Evolutionary conservation across 2,797 vertebrate species (phyloP).

Genomic region (Eulemur coronatus): DNA sequence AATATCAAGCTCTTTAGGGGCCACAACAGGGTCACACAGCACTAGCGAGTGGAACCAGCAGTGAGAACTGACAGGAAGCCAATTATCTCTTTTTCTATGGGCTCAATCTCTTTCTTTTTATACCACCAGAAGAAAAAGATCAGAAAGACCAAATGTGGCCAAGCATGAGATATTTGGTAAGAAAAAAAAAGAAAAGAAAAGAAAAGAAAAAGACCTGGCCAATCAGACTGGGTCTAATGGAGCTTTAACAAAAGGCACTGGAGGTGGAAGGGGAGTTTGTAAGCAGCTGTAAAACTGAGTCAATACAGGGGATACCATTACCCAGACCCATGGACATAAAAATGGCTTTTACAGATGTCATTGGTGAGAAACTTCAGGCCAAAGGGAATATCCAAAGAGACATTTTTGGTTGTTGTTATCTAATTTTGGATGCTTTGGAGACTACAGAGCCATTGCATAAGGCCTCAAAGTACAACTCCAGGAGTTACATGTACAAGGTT

Average conservation of each 20-base stretch:
- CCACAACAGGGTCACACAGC: accelerated
- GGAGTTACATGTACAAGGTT: background rate
- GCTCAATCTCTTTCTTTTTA: background rate
- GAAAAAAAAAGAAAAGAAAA: background rate
- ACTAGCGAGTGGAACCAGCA: background rate
- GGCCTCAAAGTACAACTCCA: accelerated
- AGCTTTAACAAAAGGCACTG: background rate
- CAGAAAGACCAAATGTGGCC: background rate
- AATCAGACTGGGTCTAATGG: background rate
- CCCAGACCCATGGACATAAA: accelerated
- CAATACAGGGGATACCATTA: accelerated
- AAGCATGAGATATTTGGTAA: background rate
- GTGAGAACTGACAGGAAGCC: background rate
- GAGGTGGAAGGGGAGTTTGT: background rate
- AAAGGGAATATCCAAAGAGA: background rate
- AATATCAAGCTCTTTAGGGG: background rate
- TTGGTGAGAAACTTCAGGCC: background rate
- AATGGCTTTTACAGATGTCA: background rate
- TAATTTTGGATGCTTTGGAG: background rate
- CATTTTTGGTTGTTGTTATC: background rate
- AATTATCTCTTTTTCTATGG: background rate
- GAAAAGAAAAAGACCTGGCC: too few relatives aligned
- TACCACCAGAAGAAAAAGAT: background rate
- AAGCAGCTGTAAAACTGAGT: background rate
- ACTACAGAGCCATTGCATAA: background rate